Evolutionary conservation across 2,113 vertebrate genomes (phyloP), one percentile per base, ranked within the genome.

Genomic region (Dinomys branickii): DNA sequence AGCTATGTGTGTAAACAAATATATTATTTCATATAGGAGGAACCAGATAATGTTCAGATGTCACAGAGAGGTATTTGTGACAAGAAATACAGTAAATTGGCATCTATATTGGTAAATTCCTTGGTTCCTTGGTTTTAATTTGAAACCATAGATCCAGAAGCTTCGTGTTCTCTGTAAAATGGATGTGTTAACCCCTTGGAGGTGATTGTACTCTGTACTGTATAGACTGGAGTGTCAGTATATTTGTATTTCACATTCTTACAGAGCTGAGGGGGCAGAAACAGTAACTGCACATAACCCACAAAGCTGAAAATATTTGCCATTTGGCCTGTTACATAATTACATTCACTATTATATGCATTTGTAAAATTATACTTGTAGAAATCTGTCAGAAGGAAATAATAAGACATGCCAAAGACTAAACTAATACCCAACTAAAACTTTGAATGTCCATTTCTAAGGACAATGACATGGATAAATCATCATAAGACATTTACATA

Each of bases 361-460:
- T 90, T 67, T 78, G 52, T 90, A 58, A 77, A 41, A 54, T 96
- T 63, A 47, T 38, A 81, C 41, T 83, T 85, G 24, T 90, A 44
- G 71, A 86, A 86, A 41, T 87, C 80, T 71, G 13, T 80, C 71
- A 85, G 82, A 80, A 61, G 8, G 41, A 94, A 90, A 59, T 86
- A 95, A 86, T 84, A 33, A 84, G 88, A 52, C 86, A 71, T 26
- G 12, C 33, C 38, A 71, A 81, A 80, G 82, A 90, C 41, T n/a
- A 91, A 33, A 52, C 58, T 58, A 85, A 54, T n/a, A 56, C 17
- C 30, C 33, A 58, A 50, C 50, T 50, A 78, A 67, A 94, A 85
- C 59, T 67, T 91, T 77, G 50, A 80, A 67, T 24, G 50, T 94
- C 17, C 6, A 56, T 75, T 94, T 94, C 41, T 94, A 94, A 83